Evolutionary conservation across 2,113 vertebrate species (phyloP).

Genomic region (Tyrannus savana): DNA sequence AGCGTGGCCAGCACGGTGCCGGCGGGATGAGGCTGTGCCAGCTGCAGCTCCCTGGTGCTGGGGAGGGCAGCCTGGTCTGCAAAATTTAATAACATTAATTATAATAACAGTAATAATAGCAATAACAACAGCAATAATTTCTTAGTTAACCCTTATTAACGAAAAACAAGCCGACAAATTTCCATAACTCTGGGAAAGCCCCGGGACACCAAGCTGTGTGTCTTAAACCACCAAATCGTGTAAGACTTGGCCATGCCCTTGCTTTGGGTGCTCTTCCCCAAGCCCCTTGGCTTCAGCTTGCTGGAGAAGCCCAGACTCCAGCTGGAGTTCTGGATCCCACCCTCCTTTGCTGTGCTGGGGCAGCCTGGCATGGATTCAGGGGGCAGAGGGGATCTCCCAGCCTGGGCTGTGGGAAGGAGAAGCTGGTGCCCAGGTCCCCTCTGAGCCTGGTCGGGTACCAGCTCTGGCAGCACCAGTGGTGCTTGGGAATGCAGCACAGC

Average conservation of each 20-base stretch:
- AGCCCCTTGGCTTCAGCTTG: background rate
- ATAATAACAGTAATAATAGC: background rate
- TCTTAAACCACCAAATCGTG: background rate
- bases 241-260: background rate
- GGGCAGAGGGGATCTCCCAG: background rate
- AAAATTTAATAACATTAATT: background rate
- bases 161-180: background rate
- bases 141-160: background rate
- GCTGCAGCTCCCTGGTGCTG: background rate
- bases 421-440: background rate
- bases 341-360: background rate
- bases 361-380: background rate
- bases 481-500: background rate
- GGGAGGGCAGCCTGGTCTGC: background rate
- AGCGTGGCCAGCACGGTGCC: rapidly evolving
- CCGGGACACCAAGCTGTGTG: background rate
- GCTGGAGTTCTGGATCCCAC: background rate
- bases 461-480: background rate
- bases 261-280: background rate
- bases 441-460: background rate
- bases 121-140: background rate
- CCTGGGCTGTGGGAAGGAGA: background rate
- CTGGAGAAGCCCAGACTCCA: background rate
- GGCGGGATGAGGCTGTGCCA: background rate
- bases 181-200: background rate